Percentiles rank a stretch among this genome's conserved stretches.
Evolutionary conservation across 2,113 vertebrate genomes (phyloP).

Genomic region (Cephalopterus ornatus): DNA sequence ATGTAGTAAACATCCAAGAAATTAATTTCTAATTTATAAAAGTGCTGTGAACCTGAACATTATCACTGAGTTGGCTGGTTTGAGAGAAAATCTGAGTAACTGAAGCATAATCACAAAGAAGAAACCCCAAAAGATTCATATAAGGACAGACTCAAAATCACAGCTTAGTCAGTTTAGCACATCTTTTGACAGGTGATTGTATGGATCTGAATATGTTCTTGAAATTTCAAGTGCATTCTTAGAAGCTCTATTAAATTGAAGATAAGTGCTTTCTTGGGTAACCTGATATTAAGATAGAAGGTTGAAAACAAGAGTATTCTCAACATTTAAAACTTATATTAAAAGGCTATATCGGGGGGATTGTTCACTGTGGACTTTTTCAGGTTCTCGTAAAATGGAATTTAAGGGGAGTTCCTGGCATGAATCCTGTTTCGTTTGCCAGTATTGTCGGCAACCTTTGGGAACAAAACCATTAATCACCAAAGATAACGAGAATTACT

Average conservation of each 20-base stretch:
- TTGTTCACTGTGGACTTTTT: background rate
- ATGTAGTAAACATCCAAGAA: background rate
- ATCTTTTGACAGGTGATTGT: background rate
- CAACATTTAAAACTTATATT: background rate
- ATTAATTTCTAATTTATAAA: background rate
- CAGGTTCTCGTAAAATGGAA: conserved; percentile 83
- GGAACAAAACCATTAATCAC: conserved; percentile 78
- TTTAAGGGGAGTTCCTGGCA: conserved; percentile 82
- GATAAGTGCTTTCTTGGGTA: background rate
- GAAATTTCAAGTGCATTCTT: background rate
- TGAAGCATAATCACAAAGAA: background rate
- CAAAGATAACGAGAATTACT: conserved; percentile 77
- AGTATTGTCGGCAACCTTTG: conserved; percentile 74
- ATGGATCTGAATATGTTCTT: background rate
- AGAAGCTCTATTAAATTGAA: background rate
- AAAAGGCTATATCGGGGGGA: background rate
- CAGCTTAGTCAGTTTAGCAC: background rate
- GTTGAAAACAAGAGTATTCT: background rate
- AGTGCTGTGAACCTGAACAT: background rate
- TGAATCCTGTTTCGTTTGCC: conserved; percentile 80
- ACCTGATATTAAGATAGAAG: background rate
- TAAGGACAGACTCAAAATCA: background rate
- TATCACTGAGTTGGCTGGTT: background rate
- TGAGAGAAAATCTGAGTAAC: background rate
- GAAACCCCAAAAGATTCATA: background rate